phyloP scores from a whole-genome alignment of 2,113 vertebrate species.

The Ascaphus truei region DNA sequence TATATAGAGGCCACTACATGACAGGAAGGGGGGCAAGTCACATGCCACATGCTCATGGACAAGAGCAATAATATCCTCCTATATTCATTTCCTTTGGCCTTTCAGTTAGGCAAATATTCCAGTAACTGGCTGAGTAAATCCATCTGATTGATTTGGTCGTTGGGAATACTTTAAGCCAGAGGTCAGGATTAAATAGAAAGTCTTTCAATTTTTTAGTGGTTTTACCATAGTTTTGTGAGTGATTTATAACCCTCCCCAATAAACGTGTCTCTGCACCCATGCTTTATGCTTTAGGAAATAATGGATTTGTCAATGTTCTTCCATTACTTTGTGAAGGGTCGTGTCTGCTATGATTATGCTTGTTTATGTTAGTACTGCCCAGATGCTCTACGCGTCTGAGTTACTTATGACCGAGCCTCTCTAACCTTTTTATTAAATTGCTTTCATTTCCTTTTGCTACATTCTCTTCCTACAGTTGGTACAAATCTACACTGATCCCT shows the following conservation, averaged over 20 bases:
- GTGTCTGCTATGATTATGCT: not conserved
- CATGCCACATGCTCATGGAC: no score
- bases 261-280: not conserved
- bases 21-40: no score
- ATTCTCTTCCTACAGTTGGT: no score
- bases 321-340: not conserved
- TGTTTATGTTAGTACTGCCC: not conserved
- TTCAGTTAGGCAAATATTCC: not conserved
- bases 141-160: constrained; percentile 1
- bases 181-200: constrained; percentile 11
- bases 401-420: not conserved
- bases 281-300: not conserved
- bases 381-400: not conserved
- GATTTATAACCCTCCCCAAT: not conserved
- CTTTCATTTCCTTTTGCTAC: not conserved
- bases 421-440: not conserved
- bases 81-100: not conserved
- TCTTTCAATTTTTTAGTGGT: not conserved
- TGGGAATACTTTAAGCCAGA: constrained; percentile 2
- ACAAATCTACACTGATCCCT: no score
- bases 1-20: no score
- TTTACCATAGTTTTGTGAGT: constrained; percentile 2
- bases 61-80: no score
- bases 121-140: not conserved
- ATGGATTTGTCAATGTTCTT: constrained; percentile 3